Conservation (phyloP, 2,888 invertebrate genomes). For the Fabriciana adippe region DNA sequence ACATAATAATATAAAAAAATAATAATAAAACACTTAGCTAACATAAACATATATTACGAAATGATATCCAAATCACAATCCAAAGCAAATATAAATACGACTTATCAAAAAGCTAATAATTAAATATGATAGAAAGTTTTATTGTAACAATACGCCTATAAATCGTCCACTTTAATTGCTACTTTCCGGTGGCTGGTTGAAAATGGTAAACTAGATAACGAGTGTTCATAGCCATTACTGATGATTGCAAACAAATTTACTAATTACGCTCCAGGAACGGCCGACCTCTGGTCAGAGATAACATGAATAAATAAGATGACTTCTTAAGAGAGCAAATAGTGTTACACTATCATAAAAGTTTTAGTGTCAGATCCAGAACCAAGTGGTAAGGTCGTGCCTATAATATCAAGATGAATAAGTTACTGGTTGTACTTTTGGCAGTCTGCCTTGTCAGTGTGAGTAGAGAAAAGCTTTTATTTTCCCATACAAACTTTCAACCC, state of each 20-base stretch:
- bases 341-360: constrained; percentile 29
- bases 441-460: constrained; percentile 65
- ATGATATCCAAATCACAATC: too few species aligned
- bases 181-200: constrained; percentile 2
- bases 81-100: too few species aligned
- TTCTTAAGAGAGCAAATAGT: constrained; percentile 45
- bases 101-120: too few species aligned
- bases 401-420: constrained; percentile 62
- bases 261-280: constrained; percentile 51
- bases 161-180: not conserved
- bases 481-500: too few species aligned
- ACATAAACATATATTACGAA: too few species aligned
- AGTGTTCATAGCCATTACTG: constrained; percentile 34
- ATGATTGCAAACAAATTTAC: constrained; percentile 49
- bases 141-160: not conserved
- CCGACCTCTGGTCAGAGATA: constrained; percentile 54
- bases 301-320: constrained; percentile 44
- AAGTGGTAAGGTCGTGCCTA: constrained; percentile 46
- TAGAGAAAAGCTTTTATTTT: constrained; percentile 38
- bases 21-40: too few species aligned
- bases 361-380: constrained; percentile 48
- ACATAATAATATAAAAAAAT: too few species aligned
- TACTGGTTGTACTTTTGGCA: constrained; percentile 58
- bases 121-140: too few species aligned
- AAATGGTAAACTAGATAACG: constrained; percentile 27